Conservation (phyloP, 2,113 vertebrate species). For the Felis chaus region DNA sequence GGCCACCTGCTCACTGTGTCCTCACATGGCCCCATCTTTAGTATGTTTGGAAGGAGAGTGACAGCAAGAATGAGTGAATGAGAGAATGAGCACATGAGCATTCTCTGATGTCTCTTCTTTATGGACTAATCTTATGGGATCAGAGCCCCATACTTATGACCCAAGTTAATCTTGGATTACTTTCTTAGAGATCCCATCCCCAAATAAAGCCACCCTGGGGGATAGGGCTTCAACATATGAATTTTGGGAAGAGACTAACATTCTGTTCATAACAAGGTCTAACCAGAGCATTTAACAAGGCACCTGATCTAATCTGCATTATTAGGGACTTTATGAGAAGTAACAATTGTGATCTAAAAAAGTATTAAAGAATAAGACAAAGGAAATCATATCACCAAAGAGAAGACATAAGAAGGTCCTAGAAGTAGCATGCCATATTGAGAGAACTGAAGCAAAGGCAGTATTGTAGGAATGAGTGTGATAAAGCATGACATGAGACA, state of each 20-base stretch:
- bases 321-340: background rate
- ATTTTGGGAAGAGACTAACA: background rate
- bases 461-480: background rate
- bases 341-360: background rate
- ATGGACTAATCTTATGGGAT: background rate
- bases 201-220: background rate
- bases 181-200: background rate
- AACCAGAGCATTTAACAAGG: background rate
- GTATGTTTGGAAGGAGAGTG: background rate
- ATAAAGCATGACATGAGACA: background rate
- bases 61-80: fast-evolving
- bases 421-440: fast-evolving
- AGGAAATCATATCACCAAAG: background rate
- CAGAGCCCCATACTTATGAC: background rate
- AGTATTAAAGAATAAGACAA: background rate
- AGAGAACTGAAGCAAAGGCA: background rate
- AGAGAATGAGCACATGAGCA: background rate
- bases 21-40: background rate
- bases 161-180: background rate
- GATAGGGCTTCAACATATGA: background rate
- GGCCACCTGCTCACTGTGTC: background rate
- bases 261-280: background rate
- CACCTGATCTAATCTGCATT: background rate
- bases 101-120: background rate
- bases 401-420: background rate